Base-by-base conservation (phyloP, 2,797 vertebrate species). In the Ctenochaetus hawaiiensis region DNA sequence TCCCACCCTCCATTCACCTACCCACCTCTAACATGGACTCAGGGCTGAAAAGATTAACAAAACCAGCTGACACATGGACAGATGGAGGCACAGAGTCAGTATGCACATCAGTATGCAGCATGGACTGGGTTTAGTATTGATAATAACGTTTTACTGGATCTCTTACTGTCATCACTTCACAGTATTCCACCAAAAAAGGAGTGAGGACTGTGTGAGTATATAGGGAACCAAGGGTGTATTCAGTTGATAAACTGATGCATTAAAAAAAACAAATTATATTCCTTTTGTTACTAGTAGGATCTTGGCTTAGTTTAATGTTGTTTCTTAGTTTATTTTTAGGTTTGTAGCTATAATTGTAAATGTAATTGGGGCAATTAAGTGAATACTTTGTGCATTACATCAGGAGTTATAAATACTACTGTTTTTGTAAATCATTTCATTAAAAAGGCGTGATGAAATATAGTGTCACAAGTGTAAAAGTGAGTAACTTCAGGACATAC, bases 401-500 rank as follows among this genome's bases (percentile, higher is more conserved):
- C n/a, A 49, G 13, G 20, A 39, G 44, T 44, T 73, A 43, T 59
- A 80, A 83, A 83, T 80, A 71, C 45, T 67, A 8, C 18, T 87
- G 71, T 86, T 88, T 91, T 89, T 85, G 65, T 85, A 87, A 86
- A 71, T n/a, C 14, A 53, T 44, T 57, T 43, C 17, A 75, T 78
- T 43, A 3, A 20, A 62, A 43, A 62, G 1, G 5, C 78, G 68
- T 57, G 49, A 71, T 48, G 23, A 76, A 72, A 37, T 60, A 26
- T 43, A 16, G 26, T 57, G 49, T 75, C n/a, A 58, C 44, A n/a
- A 17, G 20, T 54, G 51, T 72, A 20, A 71, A 30, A 26, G 9
- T 52, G 16, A 67, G 7, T 58, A 17, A 61, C 59, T 59, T 71
- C 26, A 76, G 3, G 47, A 60, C 3, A 23, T 66, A 64, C 17